Evolutionary conservation across 1,140 invertebrate genomes (phyloP).

Genomic region (Cydia amplana): DNA sequence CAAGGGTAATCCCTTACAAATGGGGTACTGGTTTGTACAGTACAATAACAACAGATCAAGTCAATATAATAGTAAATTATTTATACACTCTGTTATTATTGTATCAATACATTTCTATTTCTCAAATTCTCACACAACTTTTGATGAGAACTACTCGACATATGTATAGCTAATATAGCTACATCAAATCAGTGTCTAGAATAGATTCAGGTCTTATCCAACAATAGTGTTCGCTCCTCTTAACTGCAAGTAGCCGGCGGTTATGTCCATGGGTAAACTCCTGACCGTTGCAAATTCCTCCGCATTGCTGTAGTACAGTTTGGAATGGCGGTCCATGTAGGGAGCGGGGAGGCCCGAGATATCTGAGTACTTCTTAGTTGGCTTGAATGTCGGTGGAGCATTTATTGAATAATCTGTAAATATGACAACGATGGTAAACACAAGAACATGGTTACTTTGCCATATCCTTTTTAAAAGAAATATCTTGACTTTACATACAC

Average conservation of each 20-base stretch:
- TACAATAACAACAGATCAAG: too few species aligned
- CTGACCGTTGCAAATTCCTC: conserved; percentile 93
- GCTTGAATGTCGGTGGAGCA: conserved; percentile 93
- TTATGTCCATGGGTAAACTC: conserved; percentile 93
- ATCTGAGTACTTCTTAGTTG: conserved; percentile 96
- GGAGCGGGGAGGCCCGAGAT: conserved; percentile 92
- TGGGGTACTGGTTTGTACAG: too few species aligned
- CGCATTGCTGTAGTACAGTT: conserved; percentile 89
- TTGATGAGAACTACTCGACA: background rate
- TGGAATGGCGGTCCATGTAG: conserved; percentile 95
- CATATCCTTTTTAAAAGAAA: background rate
- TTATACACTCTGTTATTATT: background rate
- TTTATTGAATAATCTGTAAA: conserved; percentile 90
- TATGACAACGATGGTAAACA: conserved; percentile 7
- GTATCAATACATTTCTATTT: background rate
- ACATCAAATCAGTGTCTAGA: background rate
- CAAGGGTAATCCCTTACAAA: too few species aligned
- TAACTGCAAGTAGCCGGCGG: conserved; percentile 91
- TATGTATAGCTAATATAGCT: background rate
- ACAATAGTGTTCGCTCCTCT: conserved; percentile 92
- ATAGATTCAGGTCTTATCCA: conserved; percentile 74
- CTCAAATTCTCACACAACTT: too few species aligned
- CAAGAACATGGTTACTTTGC: conserved; percentile 18
- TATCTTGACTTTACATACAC: conserved; percentile 13
- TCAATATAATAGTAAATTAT: too few species aligned